Evolutionary conservation across 2,888 invertebrate species (phyloP).

Genomic region (Rosalia funebris): DNA sequence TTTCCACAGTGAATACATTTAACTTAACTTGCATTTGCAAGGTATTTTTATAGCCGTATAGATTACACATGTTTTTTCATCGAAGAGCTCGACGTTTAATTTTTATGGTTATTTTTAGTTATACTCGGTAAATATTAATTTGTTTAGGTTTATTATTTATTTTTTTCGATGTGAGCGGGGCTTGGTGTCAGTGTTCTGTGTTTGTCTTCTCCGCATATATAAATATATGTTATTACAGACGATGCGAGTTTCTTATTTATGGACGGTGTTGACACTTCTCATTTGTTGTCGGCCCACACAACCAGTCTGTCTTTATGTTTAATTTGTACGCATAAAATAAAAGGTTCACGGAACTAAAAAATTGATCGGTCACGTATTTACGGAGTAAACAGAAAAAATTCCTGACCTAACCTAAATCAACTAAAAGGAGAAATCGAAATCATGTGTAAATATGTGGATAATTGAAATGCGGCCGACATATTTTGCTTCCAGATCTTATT

Average conservation of each 20-base stretch:
- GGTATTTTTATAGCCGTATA: conserved; percentile 19
- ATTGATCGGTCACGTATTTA: conserved; percentile 26
- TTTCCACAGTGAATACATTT: conserved; percentile 14
- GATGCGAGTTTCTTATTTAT: conserved; percentile 63
- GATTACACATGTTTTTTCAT: conserved; percentile 32
- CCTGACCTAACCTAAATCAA: conserved; percentile 18
- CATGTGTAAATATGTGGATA: background rate
- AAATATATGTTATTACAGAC: conserved; percentile 63
- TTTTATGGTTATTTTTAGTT: conserved; percentile 45
- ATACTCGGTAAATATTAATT: conserved; percentile 49
- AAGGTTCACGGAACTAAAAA: conserved; percentile 50
- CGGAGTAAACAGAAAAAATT: conserved; percentile 16
- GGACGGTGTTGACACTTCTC: conserved; percentile 65
- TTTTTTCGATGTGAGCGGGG: conserved; percentile 51
- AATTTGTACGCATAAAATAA: conserved; percentile 61
- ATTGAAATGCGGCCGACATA: background rate
- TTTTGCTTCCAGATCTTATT: too few relatives aligned
- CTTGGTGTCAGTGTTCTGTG: conserved; percentile 55
- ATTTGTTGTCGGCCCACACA: conserved; percentile 64
- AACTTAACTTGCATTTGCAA: conserved; percentile 15
- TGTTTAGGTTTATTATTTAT: conserved; percentile 58
- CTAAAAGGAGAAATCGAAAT: background rate
- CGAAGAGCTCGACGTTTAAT: conserved; percentile 31
- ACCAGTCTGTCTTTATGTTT: conserved; percentile 60
- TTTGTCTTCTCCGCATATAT: conserved; percentile 59